phyloP scores from a whole-genome alignment of 1,140 invertebrate species.

The Helicoverpa zea region DNA sequence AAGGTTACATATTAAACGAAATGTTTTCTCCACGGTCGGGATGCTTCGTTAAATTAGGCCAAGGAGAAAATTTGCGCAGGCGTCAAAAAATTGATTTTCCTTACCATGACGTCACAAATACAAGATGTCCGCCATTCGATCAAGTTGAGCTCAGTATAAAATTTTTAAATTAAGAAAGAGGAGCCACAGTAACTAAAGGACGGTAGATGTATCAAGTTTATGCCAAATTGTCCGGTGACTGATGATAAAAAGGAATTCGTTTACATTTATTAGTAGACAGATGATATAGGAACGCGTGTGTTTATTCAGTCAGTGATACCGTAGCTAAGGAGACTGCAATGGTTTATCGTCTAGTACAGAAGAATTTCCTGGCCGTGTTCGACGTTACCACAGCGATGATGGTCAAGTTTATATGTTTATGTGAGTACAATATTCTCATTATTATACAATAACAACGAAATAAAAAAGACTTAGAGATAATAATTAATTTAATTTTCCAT shows the following conservation, averaged over 20 bases:
- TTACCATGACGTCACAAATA: conserved; percentile 73
- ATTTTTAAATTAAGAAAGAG: conserved; percentile 73
- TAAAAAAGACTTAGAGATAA: background rate
- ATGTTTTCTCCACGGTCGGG: conserved; percentile 65
- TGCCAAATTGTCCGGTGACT: conserved; percentile 54
- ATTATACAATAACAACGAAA: too few relatives aligned
- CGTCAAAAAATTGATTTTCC: conserved; percentile 78
- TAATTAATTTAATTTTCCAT: background rate
- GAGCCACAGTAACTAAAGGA: conserved; percentile 60
- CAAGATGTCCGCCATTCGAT: conserved; percentile 74
- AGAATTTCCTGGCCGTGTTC: conserved; percentile 65
- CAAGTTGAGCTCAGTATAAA: conserved; percentile 77
- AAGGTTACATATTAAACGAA: conserved; percentile 62
- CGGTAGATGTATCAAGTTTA: conserved; percentile 59
- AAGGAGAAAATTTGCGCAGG: conserved; percentile 78
- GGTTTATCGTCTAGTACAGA: conserved; percentile 61
- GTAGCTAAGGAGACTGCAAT: conserved; percentile 67
- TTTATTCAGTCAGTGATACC: conserved; percentile 55
- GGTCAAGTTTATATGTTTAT: conserved; percentile 76
- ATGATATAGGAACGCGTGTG: conserved; percentile 57
- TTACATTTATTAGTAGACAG: conserved; percentile 33
- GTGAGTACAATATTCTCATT: conserved; percentile 66
- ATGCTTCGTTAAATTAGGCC: conserved; percentile 67
- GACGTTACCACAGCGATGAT: conserved; percentile 62
- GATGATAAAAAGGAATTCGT: conserved; percentile 33